These are phyloP conservation scores for Eucriotettix oculatus DNA, from an alignment of 2,888 invertebrate genomes.

Conservation along the genomic window DNA sequence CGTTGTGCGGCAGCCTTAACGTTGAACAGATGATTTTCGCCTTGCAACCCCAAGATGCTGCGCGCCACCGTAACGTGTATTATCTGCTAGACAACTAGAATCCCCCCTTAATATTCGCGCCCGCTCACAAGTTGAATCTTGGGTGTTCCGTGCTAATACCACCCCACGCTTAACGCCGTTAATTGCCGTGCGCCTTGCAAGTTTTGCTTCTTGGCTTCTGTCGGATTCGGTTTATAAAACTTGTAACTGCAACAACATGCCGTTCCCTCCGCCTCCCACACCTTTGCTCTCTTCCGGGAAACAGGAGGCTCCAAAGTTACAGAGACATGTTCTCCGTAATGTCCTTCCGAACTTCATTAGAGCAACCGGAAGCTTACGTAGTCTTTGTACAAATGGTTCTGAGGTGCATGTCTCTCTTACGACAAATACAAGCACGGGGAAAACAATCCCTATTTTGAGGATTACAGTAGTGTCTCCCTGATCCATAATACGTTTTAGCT, in stretches of 20 bases:
- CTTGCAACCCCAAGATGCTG: not conserved
- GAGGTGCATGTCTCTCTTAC: too few species aligned
- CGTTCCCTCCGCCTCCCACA: too few species aligned
- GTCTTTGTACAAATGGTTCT: too few species aligned
- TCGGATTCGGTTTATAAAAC: not conserved
- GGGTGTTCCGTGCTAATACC: conserved; percentile 9
- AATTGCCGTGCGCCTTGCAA: conserved; percentile 9
- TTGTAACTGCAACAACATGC: not conserved
- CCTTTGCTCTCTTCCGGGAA: too few species aligned
- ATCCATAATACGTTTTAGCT: too few species aligned
- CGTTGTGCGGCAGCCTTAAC: not conserved
- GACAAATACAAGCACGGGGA: too few species aligned
- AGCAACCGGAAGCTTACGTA: too few species aligned
- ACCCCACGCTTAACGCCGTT: conserved; percentile 12
- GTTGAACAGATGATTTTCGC: not conserved
- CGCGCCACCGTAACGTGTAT: conserved; percentile 5
- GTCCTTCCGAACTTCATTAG: too few species aligned
- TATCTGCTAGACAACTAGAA: conserved; percentile 13
- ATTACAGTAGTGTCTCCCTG: too few species aligned
- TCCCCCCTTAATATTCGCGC: conserved; percentile 9
- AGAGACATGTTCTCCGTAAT: too few species aligned
- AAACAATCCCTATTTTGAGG: too few species aligned
- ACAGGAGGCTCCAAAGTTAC: too few species aligned
- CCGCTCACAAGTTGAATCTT: conserved; percentile 6
- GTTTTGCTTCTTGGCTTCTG: not conserved